Evolutionary conservation across 2,888 invertebrate species (phyloP), one percentile per base, ranked within the genome.

Genomic region (Thyatira batis): DNA sequence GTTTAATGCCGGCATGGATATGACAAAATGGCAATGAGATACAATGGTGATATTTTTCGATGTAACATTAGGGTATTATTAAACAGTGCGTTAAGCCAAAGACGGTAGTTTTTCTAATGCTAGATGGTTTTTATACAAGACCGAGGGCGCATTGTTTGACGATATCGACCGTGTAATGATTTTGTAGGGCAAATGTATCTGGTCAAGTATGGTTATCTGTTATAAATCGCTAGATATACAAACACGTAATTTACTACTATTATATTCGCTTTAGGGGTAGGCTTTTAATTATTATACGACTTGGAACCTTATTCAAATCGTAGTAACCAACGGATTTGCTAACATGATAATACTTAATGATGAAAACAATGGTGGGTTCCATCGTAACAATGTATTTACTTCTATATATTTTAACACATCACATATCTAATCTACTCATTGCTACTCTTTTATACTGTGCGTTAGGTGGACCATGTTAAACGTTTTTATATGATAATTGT

Each of bases 391-490:
- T 61, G 72, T 62, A 69, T 72, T 73, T 61, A 58, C 54, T 49
- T 70, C 60, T 72, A 65, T 76, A 77, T 80, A 83, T 79, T 76
- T 84, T 86, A 87, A 88, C 78, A 86, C 86, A 85, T 87, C 87
- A 91, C 91, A 91, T 91, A 91, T 87, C 85, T 81, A 69, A 78
- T 82, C 85, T 88, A 87, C 82, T 87, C 85, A 84, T 85, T 89
- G 87, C 87, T 78, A 79, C 76, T 80, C 72, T 78, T 84, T 85
- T 85, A 77, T 86, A 89, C 84, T 77, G 82, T 80, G 85, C 83
- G 86, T 84, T 84, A 80, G 82, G 84, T 83, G 88, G 90, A 89
- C 89, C 89, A 90, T 77, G 66, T 70, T 67, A 69, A 67, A 61
- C 53, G 65, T 71, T 69, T 65, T 68, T 66, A 67, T 69, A 61